Evolutionary conservation across 2,888 invertebrate species (phyloP), one percentile per base, ranked within the genome.

Genomic region (Ethmia dodecea): DNA sequence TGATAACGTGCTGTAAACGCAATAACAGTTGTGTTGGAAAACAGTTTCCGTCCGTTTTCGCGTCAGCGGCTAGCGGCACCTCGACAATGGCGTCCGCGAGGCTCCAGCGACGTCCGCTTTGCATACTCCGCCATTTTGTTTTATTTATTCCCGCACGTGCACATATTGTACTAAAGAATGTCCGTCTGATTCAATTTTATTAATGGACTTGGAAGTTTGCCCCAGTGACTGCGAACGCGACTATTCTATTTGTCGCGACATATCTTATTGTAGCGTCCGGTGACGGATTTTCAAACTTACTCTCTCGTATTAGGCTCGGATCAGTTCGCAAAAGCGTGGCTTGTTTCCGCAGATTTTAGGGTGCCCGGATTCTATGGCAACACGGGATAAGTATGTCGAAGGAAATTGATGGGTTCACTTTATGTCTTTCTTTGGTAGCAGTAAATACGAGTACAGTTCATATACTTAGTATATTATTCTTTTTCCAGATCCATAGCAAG

Each of bases 151-250:
- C 57, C 64, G 58, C 78, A 78, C 77, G 79, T 83, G 83, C 73
- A 68, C 69, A 76, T 67, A 69, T 76, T 77, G 77, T 81, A 74
- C 71, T 60, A 55, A 64, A 79, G 83, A 81, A 86, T 83, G 79
- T 77, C 75, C 68, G 77, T 73, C 76, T 83, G 86, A 83, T 84
- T 86, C 86, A 79, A 84, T 84, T 76, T 86, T 86, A 86, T 84
- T 83, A 86, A 86, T 84, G 86, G 86, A 84, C 68, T 84, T 86
- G 86, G 86, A 81, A 76, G 74, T 65, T 80, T 86, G 84, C 86
- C 86, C 86, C 64, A 77, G 69, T 83, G 80, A 84, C 77, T 78
- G 66, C 66, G 75, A 74, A 75, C 71, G 69, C 62, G 57, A 59
- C 67, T 55, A 62, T 74, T 81, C 76, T 76, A 69, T 79, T 70